These are phyloP conservation scores for Hypanus sabinus DNA, from an alignment of 2,113 vertebrate species.

Conservation along the genomic window DNA sequence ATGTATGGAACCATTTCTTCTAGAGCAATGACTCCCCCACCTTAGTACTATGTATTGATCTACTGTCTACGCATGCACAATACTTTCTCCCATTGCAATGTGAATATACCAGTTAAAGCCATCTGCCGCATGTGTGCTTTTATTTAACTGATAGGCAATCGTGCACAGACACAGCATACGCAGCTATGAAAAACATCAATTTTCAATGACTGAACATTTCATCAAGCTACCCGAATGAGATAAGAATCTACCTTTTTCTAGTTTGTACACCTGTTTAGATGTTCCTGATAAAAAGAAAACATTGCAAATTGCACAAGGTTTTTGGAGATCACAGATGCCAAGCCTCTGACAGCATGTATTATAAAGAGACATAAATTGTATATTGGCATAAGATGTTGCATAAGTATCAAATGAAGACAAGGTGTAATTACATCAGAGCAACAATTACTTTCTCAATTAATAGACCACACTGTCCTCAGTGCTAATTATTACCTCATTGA, in stretches of 20 bases:
- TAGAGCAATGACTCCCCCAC: too few species aligned
- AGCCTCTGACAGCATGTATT: neutral
- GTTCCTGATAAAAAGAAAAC: neutral
- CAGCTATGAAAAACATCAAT: neutral
- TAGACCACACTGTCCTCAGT: neutral
- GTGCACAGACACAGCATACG: too few species aligned
- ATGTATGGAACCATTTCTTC: too few species aligned
- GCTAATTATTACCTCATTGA: slow-evolving; percentile 8
- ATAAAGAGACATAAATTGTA: slow-evolving; percentile 11
- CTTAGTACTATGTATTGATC: too few species aligned
- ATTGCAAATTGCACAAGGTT: neutral
- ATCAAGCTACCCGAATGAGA: neutral
- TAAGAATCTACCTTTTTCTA: neutral
- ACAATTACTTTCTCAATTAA: slow-evolving; percentile 32
- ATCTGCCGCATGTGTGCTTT: too few species aligned
- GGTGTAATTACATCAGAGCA: neutral
- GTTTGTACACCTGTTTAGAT: neutral
- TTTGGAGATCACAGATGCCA: neutral
- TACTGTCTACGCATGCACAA: too few species aligned
- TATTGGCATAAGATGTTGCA: slow-evolving; percentile 8
- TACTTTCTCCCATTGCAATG: too few species aligned
- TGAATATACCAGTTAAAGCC: too few species aligned
- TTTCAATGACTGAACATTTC: neutral
- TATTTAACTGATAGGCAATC: too few species aligned
- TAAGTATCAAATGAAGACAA: neutral